Evolutionary conservation across 2,797 vertebrate genomes (phyloP), one percentile per base, ranked within the genome.

Genomic region (Numenius phaeopus): DNA sequence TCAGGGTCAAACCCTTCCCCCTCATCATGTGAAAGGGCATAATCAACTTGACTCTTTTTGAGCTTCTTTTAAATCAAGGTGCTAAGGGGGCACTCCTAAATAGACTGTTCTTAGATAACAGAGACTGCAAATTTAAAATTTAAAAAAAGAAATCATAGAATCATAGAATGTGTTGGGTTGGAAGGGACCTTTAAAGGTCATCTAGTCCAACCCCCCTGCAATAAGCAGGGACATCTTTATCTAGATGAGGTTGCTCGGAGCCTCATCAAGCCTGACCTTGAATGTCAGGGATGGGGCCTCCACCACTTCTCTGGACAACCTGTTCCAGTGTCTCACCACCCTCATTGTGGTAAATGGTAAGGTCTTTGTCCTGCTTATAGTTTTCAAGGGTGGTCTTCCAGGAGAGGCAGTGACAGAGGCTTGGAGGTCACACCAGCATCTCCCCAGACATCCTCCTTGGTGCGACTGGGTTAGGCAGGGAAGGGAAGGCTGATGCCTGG

Each of bases 391-490:
- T 42, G 40, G 4, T 10, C 24, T 65, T 87, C 30, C 27, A 47
- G 62, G 69, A 46, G 30, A 55, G 37, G 4, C 1, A 5, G 11
- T 5, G 76, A 24, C 40, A 16, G 24, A 14, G 40, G 49, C 23
- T 29, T 66, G 80, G 59, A 23, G 40, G 23, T 71, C 19, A 17
- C 17, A 19, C 5, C 30, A 52, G n/a, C 26, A 29, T 19, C 23
- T 20, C 49, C 1, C 7, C 22, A 61, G 50, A 26, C 30, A 40
- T 55, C 12, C 10, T 44, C 7, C 61, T 3, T 1, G 5, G 22
- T 30, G 2, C 5, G 44, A 1, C 14, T 21, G 1, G 1, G 3
- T 3, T 0, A 7, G 50, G 34, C 30, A 24, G 62, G 55, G 55
- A 14, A n/a, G 67, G 50, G 55, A 10, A 14, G 40, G 89, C 73